Evolutionary conservation across 2,113 vertebrate species (phyloP).

Genomic region (Sceloporus undulatus): DNA sequence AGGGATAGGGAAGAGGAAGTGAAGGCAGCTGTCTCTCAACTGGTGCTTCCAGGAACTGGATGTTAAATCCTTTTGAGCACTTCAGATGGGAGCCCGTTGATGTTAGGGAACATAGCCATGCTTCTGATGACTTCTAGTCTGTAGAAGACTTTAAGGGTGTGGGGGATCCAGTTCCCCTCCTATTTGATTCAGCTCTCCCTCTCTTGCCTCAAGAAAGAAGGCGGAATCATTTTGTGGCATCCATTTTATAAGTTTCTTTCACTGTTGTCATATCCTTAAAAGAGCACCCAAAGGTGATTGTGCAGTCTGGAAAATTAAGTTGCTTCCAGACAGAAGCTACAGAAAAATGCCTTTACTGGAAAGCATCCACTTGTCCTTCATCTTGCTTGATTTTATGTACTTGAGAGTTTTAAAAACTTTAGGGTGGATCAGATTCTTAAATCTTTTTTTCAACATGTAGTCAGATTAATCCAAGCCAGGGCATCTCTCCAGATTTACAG

Average conservation of each 20-base stretch:
- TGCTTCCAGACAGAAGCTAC: slow-evolving; percentile 32
- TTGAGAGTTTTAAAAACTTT: slow-evolving; percentile 48
- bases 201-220: background rate
- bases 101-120: no score
- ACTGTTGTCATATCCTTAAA: slow-evolving; percentile 47
- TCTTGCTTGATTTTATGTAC: background rate
- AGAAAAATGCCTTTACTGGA: slow-evolving; percentile 23
- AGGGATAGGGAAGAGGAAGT: no score
- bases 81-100: background rate
- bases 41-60: background rate
- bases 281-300: slow-evolving; percentile 24
- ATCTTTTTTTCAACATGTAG: slow-evolving; percentile 68
- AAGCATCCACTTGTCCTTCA: slow-evolving; percentile 1
- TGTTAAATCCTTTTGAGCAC: background rate
- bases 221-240: background rate
- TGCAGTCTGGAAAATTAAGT: slow-evolving; percentile 45
- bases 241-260: slow-evolving; percentile 1
- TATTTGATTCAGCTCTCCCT: background rate
- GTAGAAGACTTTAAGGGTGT: background rate
- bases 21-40: background rate
- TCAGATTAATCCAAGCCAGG: slow-evolving; percentile 60
- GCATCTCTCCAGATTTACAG: slow-evolving; percentile 60
- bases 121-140: background rate
- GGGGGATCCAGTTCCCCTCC: no score
- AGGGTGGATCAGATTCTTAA: slow-evolving; percentile 42